Conservation (phyloP, 2,888 invertebrate species). For the Limnephilus marmoratus region DNA sequence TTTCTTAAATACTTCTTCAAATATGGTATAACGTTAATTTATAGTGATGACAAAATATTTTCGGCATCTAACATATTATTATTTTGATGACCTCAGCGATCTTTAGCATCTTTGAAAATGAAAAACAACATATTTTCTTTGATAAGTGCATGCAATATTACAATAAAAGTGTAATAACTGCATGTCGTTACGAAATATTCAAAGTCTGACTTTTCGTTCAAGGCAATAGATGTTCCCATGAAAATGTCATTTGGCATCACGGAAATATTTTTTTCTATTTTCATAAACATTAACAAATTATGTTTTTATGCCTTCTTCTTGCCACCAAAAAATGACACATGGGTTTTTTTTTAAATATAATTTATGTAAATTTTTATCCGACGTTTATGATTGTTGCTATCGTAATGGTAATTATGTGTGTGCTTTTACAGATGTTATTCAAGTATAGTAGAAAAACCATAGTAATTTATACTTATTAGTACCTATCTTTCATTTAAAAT, state of each 20-base stretch:
- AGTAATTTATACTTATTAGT: no score
- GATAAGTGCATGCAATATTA: neutral
- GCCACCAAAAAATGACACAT: neutral
- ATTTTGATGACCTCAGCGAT: no score
- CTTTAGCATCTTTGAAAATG: neutral
- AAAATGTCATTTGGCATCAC: neutral
- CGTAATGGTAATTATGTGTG: no score
- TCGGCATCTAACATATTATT: neutral
- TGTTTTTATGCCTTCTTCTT: neutral
- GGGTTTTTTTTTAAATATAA: neutral
- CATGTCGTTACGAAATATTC: neutral
- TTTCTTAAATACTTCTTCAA: neutral
- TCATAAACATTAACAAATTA: neutral
- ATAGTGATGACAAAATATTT: neutral
- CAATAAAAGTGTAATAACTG: neutral
- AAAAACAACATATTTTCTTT: neutral
- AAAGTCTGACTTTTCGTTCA: neutral
- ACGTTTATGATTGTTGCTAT: neutral
- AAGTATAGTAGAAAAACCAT: no score
- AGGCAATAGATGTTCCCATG: neutral
- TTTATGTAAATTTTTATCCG: neutral
- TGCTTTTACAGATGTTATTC: no score
- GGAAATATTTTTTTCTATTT: neutral
- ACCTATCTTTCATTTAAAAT: no score
- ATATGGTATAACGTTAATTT: neutral